Conservation (phyloP, 2,797 vertebrate species). For the Microtus obscurus region DNA sequence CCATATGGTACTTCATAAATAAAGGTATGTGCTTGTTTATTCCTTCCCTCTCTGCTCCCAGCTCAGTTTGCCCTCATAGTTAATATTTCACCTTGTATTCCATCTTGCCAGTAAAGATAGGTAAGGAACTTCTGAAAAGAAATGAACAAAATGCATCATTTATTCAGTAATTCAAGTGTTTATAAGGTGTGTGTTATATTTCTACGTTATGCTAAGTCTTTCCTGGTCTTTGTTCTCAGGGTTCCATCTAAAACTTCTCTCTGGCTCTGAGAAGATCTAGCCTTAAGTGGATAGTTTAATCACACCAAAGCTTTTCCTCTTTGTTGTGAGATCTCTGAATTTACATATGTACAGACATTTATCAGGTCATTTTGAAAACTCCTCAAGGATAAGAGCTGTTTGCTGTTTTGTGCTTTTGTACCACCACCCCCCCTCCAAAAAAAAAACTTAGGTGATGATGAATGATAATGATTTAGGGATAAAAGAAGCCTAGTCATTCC, state of each 20-base stretch:
- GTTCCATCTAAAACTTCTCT: neutral
- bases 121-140: neutral
- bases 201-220: neutral
- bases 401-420: neutral
- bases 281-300: neutral
- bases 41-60: neutral
- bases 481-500: neutral
- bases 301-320: neutral
- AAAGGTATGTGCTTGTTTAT: neutral
- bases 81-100: constrained; percentile 10
- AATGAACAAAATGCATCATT: neutral
- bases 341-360: neutral
- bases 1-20: constrained; percentile 66
- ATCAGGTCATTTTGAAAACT: neutral
- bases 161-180: neutral
- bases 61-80: neutral
- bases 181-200: neutral
- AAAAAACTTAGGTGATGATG: neutral
- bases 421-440: no score
- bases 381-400: neutral
- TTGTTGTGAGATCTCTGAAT: neutral
- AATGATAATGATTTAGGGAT: neutral
- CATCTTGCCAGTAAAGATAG: constrained; percentile 30
- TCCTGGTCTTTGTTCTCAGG: neutral
- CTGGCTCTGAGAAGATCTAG: neutral